These are phyloP conservation scores for Thereuonema tuberculata DNA, from an alignment of 1,140 invertebrate species.

Conservation along the genomic window DNA sequence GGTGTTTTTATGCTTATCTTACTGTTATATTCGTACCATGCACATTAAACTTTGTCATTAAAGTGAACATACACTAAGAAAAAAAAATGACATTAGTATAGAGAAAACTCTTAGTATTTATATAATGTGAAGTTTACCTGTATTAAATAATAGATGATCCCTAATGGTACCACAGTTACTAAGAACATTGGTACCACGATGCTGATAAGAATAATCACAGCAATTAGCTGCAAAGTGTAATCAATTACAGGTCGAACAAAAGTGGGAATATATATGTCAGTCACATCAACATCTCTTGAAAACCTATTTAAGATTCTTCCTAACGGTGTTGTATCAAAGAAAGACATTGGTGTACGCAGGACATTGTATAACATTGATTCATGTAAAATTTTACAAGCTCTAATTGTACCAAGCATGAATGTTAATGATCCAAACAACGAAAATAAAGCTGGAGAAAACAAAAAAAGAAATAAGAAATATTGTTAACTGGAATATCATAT, in stretches of 20 bases:
- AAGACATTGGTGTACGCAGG: slow-evolving; percentile 29
- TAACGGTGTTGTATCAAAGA: slow-evolving; percentile 34
- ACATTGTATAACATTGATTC: slow-evolving; percentile 27
- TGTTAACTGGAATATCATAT: no score
- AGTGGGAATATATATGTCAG: neutral
- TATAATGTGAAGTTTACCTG: slow-evolving; percentile 8
- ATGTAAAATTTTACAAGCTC: no score
- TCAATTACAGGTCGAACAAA: neutral
- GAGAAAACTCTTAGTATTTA: no score
- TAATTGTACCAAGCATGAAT: no score
- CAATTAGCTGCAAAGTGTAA: neutral
- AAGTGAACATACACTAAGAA: neutral
- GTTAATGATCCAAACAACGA: no score
- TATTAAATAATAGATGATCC: slow-evolving; percentile 1
- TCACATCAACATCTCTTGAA: slow-evolving; percentile 5
- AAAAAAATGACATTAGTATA: neutral
- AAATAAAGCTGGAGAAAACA: no score
- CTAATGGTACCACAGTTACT: neutral
- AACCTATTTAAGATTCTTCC: slow-evolving; percentile 27
- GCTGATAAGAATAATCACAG: neutral
- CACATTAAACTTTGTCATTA: no score
- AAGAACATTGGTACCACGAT: neutral
- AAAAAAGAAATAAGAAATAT: no score
- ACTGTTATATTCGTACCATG: no score
- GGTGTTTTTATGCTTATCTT: no score